Percentiles rank a stretch among this genome's conserved stretches.
These are phyloP conservation scores for Astyanax mexicanus DNA, from an alignment of 2,797 vertebrate species.

Conservation along the genomic window DNA sequence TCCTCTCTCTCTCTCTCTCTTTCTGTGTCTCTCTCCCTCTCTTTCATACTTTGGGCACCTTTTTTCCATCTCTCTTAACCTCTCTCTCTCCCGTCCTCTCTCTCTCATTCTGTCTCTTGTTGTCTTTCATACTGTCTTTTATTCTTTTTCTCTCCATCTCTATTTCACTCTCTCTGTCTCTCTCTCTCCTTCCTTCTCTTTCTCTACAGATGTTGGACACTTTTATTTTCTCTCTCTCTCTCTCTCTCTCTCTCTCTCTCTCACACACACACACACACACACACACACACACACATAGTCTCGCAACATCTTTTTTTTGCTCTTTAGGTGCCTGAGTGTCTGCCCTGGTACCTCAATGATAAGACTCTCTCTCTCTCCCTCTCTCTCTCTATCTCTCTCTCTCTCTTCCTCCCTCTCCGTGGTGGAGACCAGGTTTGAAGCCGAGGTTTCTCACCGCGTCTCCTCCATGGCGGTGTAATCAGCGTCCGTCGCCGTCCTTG, in stretches of 20 bases:
- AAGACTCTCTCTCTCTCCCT: constrained; percentile 82
- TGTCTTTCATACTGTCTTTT: no score
- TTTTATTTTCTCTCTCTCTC: constrained; percentile 62
- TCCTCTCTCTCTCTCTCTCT: no score
- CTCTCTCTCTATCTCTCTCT: constrained; percentile 66
- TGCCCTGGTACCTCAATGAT: constrained; percentile 97
- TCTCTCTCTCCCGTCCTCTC: constrained; percentile 70
- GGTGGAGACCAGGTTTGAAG: constrained; percentile 74
- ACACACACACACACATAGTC: no score
- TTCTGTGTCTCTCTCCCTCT: constrained; percentile 74
- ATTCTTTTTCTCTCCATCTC: constrained; percentile 70
- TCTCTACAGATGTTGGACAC: no score
- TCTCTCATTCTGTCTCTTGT: constrained; percentile 70
- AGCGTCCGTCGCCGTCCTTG: constrained; percentile 92
- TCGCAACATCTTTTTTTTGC: constrained; percentile 59
- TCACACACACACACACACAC: constrained; percentile 72
- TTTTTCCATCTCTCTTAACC: constrained; percentile 53
- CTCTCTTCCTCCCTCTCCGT: not conserved
- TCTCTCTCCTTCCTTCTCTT: constrained; percentile 72
- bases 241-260: constrained; percentile 74
- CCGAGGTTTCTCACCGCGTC: constrained; percentile 84
- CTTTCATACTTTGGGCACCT: not conserved
- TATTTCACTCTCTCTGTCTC: constrained; percentile 69
- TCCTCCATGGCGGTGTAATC: constrained; percentile 89
- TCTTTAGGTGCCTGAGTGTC: constrained; percentile 93